Conservation (phyloP, 1,140 invertebrate genomes). For the Aphelinus certus region DNA sequence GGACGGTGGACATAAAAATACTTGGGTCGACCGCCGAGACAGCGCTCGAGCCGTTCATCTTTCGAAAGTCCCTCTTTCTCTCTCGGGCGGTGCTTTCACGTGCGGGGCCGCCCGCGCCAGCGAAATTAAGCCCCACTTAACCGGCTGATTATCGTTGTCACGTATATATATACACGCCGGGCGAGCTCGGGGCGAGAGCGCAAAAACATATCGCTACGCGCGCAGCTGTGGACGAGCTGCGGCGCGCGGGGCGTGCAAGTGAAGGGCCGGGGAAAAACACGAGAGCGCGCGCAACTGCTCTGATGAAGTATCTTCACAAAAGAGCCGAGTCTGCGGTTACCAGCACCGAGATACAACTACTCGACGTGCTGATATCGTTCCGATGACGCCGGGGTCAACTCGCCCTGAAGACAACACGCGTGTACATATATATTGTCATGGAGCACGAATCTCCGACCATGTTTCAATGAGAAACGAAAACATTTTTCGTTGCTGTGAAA, state of each 20-base stretch:
- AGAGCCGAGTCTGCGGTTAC: too few relatives aligned
- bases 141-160: constrained; percentile 62
- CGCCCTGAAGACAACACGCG: too few relatives aligned
- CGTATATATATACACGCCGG: constrained; percentile 44
- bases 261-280: neutral
- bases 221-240: neutral
- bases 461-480: too few relatives aligned
- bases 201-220: neutral
- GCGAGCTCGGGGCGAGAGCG: constrained; percentile 31
- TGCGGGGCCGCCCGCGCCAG: constrained; percentile 52
- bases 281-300: neutral
- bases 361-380: too few relatives aligned
- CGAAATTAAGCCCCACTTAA: constrained; percentile 63
- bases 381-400: too few relatives aligned
- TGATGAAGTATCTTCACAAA: constrained; percentile 12
- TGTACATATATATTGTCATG: too few relatives aligned
- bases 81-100: constrained; percentile 45
- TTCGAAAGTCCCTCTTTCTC: constrained; percentile 6
- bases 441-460: too few relatives aligned
- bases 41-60: constrained; percentile 44
- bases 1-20: too few relatives aligned
- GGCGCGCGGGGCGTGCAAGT: neutral
- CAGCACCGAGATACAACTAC: too few relatives aligned
- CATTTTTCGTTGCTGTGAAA: too few relatives aligned
- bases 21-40: constrained; percentile 42